Percentiles rank a stretch among this genome's conserved stretches.
These are phyloP conservation scores for Macaria notata DNA, from an alignment of 2,888 invertebrate species.

Conservation along the genomic window DNA sequence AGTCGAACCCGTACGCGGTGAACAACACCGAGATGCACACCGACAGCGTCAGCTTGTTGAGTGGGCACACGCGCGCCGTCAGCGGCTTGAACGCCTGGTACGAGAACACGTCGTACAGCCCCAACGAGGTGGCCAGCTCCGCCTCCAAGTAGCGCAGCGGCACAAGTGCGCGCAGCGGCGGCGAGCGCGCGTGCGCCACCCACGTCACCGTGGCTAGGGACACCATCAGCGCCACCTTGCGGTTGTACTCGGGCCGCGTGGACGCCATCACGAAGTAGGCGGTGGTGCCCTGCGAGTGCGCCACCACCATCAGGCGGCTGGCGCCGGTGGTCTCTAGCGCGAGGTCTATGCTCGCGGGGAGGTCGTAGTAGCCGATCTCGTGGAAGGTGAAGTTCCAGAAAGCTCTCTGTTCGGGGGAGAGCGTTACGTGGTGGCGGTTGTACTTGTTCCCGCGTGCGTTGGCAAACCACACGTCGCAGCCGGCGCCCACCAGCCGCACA, in stretches of 20 bases:
- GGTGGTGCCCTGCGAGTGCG: slow-evolving; percentile 88
- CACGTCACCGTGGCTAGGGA: slow-evolving; percentile 84
- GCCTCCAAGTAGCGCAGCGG: slow-evolving; percentile 1
- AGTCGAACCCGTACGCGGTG: slow-evolving; percentile 37
- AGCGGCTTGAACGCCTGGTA: slow-evolving; percentile 10
- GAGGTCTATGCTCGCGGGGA: slow-evolving; percentile 89
- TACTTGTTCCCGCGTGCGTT: slow-evolving; percentile 88
- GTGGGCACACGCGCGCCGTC: slow-evolving; percentile 5
- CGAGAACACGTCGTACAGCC: slow-evolving; percentile 15
- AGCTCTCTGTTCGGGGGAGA: slow-evolving; percentile 43
- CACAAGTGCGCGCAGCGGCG: slow-evolving; percentile 12
- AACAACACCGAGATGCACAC: slow-evolving; percentile 35
- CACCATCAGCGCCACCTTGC: slow-evolving; percentile 81
- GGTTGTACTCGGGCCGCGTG: slow-evolving; percentile 81
- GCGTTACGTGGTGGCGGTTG: slow-evolving; percentile 65
- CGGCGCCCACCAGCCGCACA: slow-evolving; percentile 81
- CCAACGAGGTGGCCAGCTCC: slow-evolving; percentile 1
- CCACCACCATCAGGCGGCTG: slow-evolving; percentile 84
- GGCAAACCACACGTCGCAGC: slow-evolving; percentile 88
- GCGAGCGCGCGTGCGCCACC: slow-evolving; percentile 62
- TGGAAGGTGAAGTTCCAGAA: slow-evolving; percentile 88
- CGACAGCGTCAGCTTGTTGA: slow-evolving; percentile 1
- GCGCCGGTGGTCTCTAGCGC: slow-evolving; percentile 76
- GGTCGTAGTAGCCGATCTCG: slow-evolving; percentile 87
- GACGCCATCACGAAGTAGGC: slow-evolving; percentile 83